Evolutionary conservation across 2,113 vertebrate genomes (phyloP).

Genomic region (Brachyhypopomus gauderio): DNA sequence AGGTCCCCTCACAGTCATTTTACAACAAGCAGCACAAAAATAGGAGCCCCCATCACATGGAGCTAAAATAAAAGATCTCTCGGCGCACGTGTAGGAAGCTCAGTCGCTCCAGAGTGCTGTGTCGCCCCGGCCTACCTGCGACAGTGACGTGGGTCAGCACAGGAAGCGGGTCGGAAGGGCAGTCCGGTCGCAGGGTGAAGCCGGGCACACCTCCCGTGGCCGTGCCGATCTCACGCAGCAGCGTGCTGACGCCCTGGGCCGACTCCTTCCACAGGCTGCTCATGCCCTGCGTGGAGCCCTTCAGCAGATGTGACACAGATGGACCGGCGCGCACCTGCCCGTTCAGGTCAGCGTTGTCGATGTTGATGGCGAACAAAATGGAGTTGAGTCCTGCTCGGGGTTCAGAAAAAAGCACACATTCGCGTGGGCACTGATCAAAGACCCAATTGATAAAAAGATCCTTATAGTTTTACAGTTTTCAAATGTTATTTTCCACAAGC

Average conservation of each 20-base stretch:
- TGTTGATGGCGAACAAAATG: slow-evolving; percentile 97
- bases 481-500: too few species aligned
- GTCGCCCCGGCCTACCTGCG: slow-evolving; percentile 66
- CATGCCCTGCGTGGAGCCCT: slow-evolving; percentile 96
- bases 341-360: slow-evolving; percentile 95
- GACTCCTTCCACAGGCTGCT: slow-evolving; percentile 93
- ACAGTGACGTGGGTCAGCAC: slow-evolving; percentile 82
- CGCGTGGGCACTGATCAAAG: too few species aligned
- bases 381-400: slow-evolving; percentile 87
- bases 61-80: too few species aligned
- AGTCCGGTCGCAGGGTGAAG: slow-evolving; percentile 82
- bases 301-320: slow-evolving; percentile 86
- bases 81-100: too few species aligned
- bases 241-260: slow-evolving; percentile 92
- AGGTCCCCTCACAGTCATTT: too few species aligned
- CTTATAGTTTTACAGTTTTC: too few species aligned
- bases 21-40: too few species aligned
- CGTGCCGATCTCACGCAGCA: slow-evolving; percentile 89
- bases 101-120: neutral
- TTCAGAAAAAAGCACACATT: neutral
- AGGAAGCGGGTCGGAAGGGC: slow-evolving; percentile 85
- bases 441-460: too few species aligned
- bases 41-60: too few species aligned
- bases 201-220: slow-evolving; percentile 87
- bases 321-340: slow-evolving; percentile 74